phyloP scores from a whole-genome alignment of 35 echinoderm and acorn worm species.

The Ptychodera flava region DNA sequence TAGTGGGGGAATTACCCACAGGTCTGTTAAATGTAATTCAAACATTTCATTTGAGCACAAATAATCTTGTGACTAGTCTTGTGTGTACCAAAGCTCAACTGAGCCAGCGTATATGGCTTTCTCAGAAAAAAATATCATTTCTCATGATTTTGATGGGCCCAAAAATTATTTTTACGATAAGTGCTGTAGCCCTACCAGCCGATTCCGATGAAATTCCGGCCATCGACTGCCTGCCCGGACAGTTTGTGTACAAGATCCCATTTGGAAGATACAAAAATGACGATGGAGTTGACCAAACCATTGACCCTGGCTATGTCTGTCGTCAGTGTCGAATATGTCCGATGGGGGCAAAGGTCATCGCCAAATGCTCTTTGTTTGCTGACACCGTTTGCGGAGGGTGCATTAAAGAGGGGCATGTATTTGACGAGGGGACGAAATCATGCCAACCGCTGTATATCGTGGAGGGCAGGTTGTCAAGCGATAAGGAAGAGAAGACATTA shows the following conservation, averaged over 20 bases:
- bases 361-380: not conserved
- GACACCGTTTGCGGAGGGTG: not conserved
- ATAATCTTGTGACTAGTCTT: too few relatives aligned
- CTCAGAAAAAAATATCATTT: too few relatives aligned
- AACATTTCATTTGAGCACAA: too few relatives aligned
- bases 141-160: too few relatives aligned
- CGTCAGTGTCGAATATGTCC: not conserved
- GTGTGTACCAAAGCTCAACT: too few relatives aligned
- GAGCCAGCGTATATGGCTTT: too few relatives aligned
- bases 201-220: too few relatives aligned
- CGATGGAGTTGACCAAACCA: not conserved
- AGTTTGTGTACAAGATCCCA: not conserved
- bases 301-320: not conserved
- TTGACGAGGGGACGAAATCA: not conserved
- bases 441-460: not conserved
- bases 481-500: not conserved
- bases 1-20: too few relatives aligned
- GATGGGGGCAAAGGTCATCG: not conserved
- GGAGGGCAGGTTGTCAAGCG: too few relatives aligned
- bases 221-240: not conserved
- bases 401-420: not conserved
- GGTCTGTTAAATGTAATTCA: too few relatives aligned
- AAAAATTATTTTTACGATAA: too few relatives aligned
- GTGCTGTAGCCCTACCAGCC: too few relatives aligned
- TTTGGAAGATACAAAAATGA: not conserved